These are phyloP conservation scores for Sandelia bainsii DNA, from an alignment of 2,797 vertebrate species.

Conservation along the genomic window DNA sequence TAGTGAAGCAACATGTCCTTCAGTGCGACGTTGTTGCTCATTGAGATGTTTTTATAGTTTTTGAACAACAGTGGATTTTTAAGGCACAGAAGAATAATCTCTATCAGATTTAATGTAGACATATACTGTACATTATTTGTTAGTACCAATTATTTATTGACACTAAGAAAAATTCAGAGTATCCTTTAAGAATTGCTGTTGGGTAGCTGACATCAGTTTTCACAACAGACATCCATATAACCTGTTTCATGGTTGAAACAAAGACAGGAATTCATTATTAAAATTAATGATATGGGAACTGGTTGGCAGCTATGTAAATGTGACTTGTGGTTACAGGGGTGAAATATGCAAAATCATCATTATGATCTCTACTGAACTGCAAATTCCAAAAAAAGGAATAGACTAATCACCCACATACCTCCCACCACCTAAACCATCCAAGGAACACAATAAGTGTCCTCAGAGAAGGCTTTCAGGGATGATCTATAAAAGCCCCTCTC, in stretches of 20 bases:
- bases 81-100: no score
- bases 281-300: background rate
- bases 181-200: background rate
- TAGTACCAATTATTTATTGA: background rate
- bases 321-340: slow-evolving; percentile 2
- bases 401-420: slow-evolving; percentile 22
- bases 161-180: no score
- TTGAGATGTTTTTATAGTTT: no score
- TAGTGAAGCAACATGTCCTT: no score
- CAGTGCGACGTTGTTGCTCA: no score
- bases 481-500: slow-evolving; percentile 54
- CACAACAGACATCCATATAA: no score
- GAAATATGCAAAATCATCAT: background rate
- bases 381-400: slow-evolving; percentile 23
- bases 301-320: background rate
- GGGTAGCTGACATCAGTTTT: background rate
- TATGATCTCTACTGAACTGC: slow-evolving; percentile 2
- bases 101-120: background rate
- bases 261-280: background rate
- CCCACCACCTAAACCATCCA: background rate
- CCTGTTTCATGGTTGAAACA: background rate
- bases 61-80: no score
- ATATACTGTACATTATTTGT: background rate
- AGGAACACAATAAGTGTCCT: slow-evolving; percentile 32
- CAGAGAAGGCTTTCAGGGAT: slow-evolving; percentile 48